A percentile compares a stretch with the other conserved stretches of the same genome.
These are phyloP conservation scores for Drosophila crucigera DNA, from an alignment of 2,888 invertebrate genomes.

Conservation along the genomic window DNA sequence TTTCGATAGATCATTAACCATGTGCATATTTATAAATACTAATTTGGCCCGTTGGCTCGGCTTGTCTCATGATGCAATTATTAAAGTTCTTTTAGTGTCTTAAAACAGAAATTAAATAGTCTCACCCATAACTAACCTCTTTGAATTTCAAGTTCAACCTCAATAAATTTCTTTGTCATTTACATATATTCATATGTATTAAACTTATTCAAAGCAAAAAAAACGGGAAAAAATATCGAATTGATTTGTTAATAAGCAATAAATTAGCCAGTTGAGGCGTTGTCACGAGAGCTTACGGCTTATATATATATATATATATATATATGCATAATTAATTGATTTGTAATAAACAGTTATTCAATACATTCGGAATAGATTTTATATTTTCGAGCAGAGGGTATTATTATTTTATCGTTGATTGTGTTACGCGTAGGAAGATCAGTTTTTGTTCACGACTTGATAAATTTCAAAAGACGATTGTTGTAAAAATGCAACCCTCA, in stretches of 20 bases:
- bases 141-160: constrained; percentile 39
- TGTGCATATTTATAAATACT: constrained; percentile 4
- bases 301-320: background rate
- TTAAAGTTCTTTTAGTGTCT: constrained; percentile 15
- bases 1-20: constrained; percentile 41
- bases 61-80: constrained; percentile 13
- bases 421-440: background rate
- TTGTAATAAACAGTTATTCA: constrained; percentile 24
- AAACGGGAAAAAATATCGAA: background rate
- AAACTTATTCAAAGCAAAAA: background rate
- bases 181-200: background rate
- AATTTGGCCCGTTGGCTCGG: background rate
- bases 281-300: background rate
- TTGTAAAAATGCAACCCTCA: background rate
- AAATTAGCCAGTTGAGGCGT: constrained; percentile 1
- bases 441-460: background rate
- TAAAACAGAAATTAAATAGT: background rate
- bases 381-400: background rate
- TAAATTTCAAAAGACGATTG: background rate
- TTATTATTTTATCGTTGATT: background rate
- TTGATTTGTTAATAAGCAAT: constrained; percentile 15
- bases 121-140: background rate
- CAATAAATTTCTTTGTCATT: background rate
- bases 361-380: background rate
- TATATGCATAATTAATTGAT: background rate